Evolutionary conservation across 2,113 vertebrate species (phyloP).

Genomic region (Micromys minutus): DNA sequence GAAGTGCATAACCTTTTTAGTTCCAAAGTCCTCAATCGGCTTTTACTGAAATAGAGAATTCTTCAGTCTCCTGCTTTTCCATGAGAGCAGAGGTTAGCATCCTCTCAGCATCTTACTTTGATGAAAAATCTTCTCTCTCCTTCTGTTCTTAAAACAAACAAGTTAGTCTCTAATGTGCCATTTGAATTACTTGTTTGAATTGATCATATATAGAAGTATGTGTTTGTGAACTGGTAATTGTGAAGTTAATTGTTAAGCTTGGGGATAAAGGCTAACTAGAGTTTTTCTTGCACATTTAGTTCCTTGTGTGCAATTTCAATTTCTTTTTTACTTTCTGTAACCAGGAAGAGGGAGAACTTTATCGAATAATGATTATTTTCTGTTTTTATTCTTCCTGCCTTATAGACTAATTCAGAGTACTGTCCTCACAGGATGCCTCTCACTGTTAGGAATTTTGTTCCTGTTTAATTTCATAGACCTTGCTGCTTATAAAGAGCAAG

Average conservation of each 20-base stretch:
- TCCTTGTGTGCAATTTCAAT: not conserved
- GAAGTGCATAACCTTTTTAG: fast-evolving
- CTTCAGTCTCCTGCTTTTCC: not conserved
- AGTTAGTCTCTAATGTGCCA: not conserved
- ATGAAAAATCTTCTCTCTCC: not conserved
- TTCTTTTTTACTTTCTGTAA: not conserved
- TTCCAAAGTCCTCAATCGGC: not conserved
- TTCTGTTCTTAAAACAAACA: not conserved
- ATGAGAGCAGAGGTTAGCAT: not conserved
- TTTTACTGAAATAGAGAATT: not conserved
- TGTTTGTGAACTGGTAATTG: not conserved
- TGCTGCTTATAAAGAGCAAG: not conserved
- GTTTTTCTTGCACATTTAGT: not conserved
- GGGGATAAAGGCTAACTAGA: not conserved
- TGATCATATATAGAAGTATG: not conserved
- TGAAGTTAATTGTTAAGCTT: not conserved
- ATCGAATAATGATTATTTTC: not conserved
- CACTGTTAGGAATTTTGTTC: not conserved
- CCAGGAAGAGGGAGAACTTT: not conserved
- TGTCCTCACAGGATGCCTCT: not conserved
- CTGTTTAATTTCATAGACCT: not conserved
- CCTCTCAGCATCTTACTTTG: too few relatives aligned
- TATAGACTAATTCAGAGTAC: not conserved
- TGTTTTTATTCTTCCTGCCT: not conserved
- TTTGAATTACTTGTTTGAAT: not conserved